Evolutionary conservation across 2,797 vertebrate species (phyloP).

Genomic region (Clarias pachynema): DNA sequence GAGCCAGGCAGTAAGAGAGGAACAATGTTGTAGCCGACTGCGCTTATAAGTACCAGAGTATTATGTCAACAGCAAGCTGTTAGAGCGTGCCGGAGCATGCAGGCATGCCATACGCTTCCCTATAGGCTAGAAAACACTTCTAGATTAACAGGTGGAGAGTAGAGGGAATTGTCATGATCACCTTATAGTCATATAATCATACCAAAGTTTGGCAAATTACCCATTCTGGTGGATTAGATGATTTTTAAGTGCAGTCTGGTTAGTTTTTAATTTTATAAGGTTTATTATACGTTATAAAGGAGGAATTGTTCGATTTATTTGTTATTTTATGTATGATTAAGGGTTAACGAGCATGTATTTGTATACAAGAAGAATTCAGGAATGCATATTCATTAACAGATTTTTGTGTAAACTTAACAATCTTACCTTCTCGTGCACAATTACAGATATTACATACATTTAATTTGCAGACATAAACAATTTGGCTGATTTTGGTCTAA

Average conservation of each 20-base stretch:
- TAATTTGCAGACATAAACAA: constrained; percentile 44
- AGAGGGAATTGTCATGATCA: constrained; percentile 37
- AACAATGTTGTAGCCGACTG: constrained; percentile 50
- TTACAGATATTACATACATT: constrained; percentile 44
- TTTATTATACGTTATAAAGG: constrained; percentile 1
- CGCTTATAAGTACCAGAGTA: constrained; percentile 46
- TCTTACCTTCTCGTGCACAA: constrained; percentile 51
- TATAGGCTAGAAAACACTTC: constrained; percentile 32
- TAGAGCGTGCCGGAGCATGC: constrained; percentile 69
- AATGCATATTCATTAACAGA: constrained; percentile 29
- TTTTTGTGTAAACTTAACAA: not conserved
- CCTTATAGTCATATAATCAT: constrained; percentile 25
- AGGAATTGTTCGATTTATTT: constrained; percentile 4
- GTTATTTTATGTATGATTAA: constrained; percentile 1
- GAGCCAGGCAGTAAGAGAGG: constrained; percentile 54
- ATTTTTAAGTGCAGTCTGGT: constrained; percentile 42
- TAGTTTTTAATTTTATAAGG: constrained; percentile 34
- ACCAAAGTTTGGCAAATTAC: constrained; percentile 14
- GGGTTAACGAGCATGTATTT: constrained; percentile 30
- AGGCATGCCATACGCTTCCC: constrained; percentile 44
- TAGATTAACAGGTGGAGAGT: constrained; percentile 48
- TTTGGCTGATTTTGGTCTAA: not conserved
- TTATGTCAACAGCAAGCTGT: constrained; percentile 58
- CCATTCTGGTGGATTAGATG: constrained; percentile 21
- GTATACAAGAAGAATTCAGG: constrained; percentile 1